These are phyloP conservation scores for Cynaeus angustus DNA, from an alignment of 2,888 invertebrate species.

Conservation along the genomic window DNA sequence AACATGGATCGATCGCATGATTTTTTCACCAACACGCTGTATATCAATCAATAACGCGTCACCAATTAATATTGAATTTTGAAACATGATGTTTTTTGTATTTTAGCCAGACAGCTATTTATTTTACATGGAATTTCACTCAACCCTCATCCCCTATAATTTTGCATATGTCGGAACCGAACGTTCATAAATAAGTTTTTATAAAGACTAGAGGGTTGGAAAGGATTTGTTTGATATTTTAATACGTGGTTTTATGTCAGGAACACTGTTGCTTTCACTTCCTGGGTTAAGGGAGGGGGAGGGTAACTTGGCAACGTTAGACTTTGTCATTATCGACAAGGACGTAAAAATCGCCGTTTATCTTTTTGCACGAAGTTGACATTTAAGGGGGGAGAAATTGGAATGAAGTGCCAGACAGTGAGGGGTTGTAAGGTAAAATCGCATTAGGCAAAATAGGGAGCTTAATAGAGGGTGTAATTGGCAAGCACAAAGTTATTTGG, in stretches of 20 bases:
- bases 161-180: neutral
- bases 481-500: too few species aligned
- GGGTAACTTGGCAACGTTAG: neutral
- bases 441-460: too few species aligned
- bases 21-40: too few species aligned
- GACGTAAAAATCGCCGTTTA: neutral
- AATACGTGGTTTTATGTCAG: slow-evolving; percentile 11
- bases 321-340: slow-evolving; percentile 6
- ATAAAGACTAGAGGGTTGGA: neutral
- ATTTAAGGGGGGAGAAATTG: neutral
- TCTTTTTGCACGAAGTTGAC: neutral
- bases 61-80: too few species aligned
- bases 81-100: too few species aligned
- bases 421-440: too few species aligned
- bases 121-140: slow-evolving; percentile 1
- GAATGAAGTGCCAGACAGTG: neutral
- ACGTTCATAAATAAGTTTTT: neutral
- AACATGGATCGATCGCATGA: slow-evolving; percentile 8
- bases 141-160: neutral
- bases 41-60: too few species aligned
- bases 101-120: neutral
- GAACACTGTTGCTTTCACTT: slow-evolving; percentile 11
- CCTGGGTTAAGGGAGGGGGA: neutral
- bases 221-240: slow-evolving; percentile 14
- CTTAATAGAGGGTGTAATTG: too few species aligned